Conservation (phyloP, 2,797 vertebrate genomes). For the Gastrophryne carolinensis region DNA sequence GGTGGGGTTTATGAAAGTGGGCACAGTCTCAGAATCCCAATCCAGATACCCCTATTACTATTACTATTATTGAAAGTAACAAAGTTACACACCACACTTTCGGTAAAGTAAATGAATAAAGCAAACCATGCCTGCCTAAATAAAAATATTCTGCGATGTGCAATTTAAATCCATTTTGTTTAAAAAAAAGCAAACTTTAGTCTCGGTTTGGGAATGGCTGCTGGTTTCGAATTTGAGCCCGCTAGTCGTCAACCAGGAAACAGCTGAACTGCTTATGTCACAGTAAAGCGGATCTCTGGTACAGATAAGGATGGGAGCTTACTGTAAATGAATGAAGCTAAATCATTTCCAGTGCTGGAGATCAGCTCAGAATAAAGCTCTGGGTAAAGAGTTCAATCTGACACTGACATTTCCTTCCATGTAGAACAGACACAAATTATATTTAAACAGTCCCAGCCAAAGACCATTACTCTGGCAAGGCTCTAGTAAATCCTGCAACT, state of each 20-base stretch:
- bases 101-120: too few species aligned
- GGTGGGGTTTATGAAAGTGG: too few species aligned
- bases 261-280: constrained; percentile 9
- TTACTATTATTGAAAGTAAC: too few species aligned
- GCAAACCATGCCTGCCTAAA: too few species aligned
- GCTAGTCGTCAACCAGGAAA: not conserved
- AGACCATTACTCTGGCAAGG: constrained; percentile 13
- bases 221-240: not conserved
- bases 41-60: too few species aligned
- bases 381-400: constrained; percentile 41
- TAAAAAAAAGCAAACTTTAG: too few species aligned
- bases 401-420: constrained; percentile 9
- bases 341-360: constrained; percentile 12
- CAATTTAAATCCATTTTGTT: too few species aligned
- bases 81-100: too few species aligned
- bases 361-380: constrained; percentile 16
- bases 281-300: constrained; percentile 2
- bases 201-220: too few species aligned
- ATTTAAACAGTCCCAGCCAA: not conserved
- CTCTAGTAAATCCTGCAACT: constrained; percentile 11
- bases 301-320: constrained; percentile 8
- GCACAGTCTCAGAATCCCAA: too few species aligned
- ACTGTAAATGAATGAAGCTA: not conserved
- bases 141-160: too few species aligned
- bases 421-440: not conserved